phyloP scores from a whole-genome alignment of 2,113 vertebrate genomes.

The Progne subis region DNA sequence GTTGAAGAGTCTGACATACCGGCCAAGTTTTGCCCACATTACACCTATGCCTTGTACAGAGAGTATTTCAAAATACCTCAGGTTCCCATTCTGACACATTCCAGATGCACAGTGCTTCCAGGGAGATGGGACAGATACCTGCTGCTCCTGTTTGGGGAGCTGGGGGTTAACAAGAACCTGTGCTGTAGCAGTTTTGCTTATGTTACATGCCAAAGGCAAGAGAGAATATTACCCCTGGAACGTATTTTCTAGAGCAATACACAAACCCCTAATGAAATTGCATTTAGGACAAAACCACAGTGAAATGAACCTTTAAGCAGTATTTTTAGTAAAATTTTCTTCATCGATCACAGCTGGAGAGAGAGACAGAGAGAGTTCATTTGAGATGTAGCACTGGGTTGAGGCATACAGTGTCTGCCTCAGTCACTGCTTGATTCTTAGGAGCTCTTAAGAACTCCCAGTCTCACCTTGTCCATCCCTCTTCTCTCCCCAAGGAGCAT shows the following conservation, averaged over 20 bases:
- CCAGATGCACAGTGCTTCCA: neutral
- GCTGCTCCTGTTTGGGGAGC: neutral
- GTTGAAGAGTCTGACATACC: neutral
- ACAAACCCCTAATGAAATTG: neutral
- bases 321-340: neutral
- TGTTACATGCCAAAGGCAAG: neutral
- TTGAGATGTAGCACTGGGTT: no score
- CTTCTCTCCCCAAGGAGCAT: neutral
- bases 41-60: neutral
- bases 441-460: neutral
- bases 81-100: neutral
- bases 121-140: neutral
- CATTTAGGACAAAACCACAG: neutral
- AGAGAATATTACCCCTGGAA: no score
- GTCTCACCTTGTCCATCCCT: neutral
- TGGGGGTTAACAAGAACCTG: neutral
- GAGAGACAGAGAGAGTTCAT: neutral
- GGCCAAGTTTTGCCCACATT: rapidly evolving
- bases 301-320: no score
- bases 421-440: neutral
- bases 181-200: neutral
- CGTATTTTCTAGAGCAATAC: neutral
- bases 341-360: neutral
- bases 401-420: neutral
- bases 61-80: neutral